Base-by-base conservation (phyloP, 2,797 vertebrate genomes). In the Ataeniobius toweri region DNA sequence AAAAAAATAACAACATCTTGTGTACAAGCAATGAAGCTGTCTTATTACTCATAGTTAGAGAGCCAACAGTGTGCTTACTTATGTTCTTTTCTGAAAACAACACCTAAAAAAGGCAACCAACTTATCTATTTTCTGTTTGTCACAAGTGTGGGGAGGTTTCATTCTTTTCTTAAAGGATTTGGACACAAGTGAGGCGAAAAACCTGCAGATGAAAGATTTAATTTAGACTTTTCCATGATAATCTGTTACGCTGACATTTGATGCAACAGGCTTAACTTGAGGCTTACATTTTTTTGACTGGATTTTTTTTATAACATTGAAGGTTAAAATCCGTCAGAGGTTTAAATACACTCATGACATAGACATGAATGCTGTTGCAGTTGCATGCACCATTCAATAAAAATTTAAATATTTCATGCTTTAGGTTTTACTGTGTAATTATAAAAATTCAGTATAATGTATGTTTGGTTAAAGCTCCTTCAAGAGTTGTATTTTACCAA, bases 1-100 rank as follows among this genome's bases (percentile, higher is more conserved):
- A 59, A 82, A 70, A 77, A 83, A 86, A 77, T 80, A 77, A 83
- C 84, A 75, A 80, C 89, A 90, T 85, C 88, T 91, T 87, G 84
- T 82, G 78, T 1, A 58, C 90, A 89, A 92, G 91, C 77, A 89
- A 87, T 90, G 88, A 79, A 88, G 86, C 89, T 89, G 81, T 91
- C 88, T 92, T 84, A 86, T 91, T 88, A 83, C 81, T 83, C 73
- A 79, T 85, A 80, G 80, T 88, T 86, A 88, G 88, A 76, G 82
- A 89, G 71, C 81, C 87, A 86, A 88, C 83, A 80, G 83, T 80
- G 81, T 82, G 82, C 82, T 82, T 78, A 77, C 83, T 75, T 46
- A 28, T 85, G 81, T 74, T 83, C 53, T 85, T 86, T 88, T 80
- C 74, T 73, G 20, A 76, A 67, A 87, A 70, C 82, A 73, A 81